Conservation (phyloP, 2,888 invertebrate species). For the Calameuta pallipes region DNA sequence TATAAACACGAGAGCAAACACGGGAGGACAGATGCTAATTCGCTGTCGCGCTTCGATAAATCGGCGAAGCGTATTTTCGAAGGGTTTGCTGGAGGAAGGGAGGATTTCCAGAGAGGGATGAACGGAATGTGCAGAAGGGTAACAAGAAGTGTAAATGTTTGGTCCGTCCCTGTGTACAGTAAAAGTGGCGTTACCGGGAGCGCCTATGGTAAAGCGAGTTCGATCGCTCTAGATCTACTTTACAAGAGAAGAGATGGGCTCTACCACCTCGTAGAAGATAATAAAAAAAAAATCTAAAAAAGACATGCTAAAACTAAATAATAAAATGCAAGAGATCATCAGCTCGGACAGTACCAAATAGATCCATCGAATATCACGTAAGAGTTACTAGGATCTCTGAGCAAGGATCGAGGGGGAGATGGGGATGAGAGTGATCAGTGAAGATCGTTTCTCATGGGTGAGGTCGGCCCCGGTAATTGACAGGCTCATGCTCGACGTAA, state of each 20-base stretch:
- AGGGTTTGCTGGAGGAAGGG: slow-evolving; percentile 9
- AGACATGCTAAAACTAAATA: background rate
- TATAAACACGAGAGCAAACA: slow-evolving; percentile 1
- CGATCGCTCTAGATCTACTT: background rate
- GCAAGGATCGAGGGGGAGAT: background rate
- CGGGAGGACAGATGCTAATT: slow-evolving; percentile 44
- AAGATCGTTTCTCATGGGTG: slow-evolving; percentile 48
- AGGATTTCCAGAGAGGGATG: slow-evolving; percentile 10
- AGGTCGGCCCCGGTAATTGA: slow-evolving; percentile 55
- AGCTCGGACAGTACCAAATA: background rate
- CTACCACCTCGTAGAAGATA: background rate
- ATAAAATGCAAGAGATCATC: background rate
- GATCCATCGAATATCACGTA: background rate
- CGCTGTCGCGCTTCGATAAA: slow-evolving; percentile 52
- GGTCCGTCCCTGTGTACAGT: slow-evolving; percentile 17
- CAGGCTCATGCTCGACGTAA: slow-evolving; percentile 47
- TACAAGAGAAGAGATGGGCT: background rate
- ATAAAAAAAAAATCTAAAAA: background rate
- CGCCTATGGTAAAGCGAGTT: background rate
- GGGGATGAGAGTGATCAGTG: slow-evolving; percentile 23
- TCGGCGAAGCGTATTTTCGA: slow-evolving; percentile 50
- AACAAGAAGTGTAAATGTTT: slow-evolving; percentile 49
- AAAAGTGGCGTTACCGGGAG: background rate
- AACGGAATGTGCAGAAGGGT: slow-evolving; percentile 23
- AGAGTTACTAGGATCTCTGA: background rate